Conservation (phyloP, 2,888 invertebrate genomes). For the Drosophila crucigera region DNA sequence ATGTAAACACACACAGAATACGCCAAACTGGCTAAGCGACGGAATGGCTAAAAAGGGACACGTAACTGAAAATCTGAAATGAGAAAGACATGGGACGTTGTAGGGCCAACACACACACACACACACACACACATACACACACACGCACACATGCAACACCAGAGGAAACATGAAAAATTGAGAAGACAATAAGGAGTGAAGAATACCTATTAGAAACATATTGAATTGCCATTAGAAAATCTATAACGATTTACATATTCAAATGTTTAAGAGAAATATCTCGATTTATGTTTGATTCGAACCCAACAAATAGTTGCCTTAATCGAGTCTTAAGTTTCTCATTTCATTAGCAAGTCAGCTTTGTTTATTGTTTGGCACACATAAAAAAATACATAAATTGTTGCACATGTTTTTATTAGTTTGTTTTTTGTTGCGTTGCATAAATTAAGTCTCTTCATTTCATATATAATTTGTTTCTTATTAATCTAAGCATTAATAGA, state of each 20-base stretch:
- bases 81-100: slow-evolving; percentile 7
- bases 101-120: slow-evolving; percentile 1
- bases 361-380: background rate
- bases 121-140: background rate
- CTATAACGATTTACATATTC: background rate
- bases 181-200: slow-evolving; percentile 10
- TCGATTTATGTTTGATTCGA: background rate
- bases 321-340: background rate
- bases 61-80: background rate
- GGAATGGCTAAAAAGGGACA: background rate
- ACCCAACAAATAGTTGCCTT: no score
- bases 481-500: no score
- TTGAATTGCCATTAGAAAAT: background rate
- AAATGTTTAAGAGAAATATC: background rate
- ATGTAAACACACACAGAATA: background rate
- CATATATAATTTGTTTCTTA: no score
- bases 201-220: background rate
- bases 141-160: background rate
- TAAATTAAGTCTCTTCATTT: no score
- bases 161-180: background rate
- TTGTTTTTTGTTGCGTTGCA: no score
- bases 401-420: background rate
- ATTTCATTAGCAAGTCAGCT: background rate
- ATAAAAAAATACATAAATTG: background rate
- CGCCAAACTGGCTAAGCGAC: slow-evolving; percentile 8